Conservation (phyloP, 23 tunicate species). For the Corella eumyota region DNA sequence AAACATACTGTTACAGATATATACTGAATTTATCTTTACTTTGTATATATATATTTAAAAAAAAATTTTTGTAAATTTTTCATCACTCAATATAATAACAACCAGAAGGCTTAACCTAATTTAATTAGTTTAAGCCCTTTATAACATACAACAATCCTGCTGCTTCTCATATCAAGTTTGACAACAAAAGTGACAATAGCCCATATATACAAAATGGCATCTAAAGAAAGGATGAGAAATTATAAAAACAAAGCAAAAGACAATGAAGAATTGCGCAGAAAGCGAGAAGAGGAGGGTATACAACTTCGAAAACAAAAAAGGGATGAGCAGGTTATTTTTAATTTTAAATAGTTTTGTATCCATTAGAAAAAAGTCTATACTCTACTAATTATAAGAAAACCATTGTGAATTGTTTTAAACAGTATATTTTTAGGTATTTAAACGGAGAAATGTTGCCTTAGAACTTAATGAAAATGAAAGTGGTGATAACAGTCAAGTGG, state of each 20-base stretch:
- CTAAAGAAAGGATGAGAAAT: constrained; percentile 66
- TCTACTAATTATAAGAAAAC: no score
- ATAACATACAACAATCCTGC: no score
- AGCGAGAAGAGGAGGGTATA: constrained; percentile 86
- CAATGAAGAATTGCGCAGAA: constrained; percentile 73
- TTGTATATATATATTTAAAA: no score
- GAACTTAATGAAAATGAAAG: constrained; percentile 16
- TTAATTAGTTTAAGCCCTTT: no score
- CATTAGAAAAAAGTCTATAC: background rate
- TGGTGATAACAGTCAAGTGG: constrained; percentile 14
- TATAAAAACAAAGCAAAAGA: constrained; percentile 86
- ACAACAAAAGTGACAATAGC: no score
- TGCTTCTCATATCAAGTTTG: no score
- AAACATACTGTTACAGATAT: no score
- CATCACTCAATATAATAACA: no score
- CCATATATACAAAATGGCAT: no score
- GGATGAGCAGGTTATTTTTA: constrained; percentile 52
- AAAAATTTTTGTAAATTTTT: no score
- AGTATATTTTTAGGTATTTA: constrained; percentile 38
- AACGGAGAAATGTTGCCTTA: constrained; percentile 53
- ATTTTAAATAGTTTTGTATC: background rate
- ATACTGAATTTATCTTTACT: no score
- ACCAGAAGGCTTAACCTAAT: no score
- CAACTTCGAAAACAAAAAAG: constrained; percentile 83
- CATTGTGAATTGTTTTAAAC: background rate